Evolutionary conservation across 2,113 vertebrate species (phyloP).

Genomic region (Laterallus jamaicensis): DNA sequence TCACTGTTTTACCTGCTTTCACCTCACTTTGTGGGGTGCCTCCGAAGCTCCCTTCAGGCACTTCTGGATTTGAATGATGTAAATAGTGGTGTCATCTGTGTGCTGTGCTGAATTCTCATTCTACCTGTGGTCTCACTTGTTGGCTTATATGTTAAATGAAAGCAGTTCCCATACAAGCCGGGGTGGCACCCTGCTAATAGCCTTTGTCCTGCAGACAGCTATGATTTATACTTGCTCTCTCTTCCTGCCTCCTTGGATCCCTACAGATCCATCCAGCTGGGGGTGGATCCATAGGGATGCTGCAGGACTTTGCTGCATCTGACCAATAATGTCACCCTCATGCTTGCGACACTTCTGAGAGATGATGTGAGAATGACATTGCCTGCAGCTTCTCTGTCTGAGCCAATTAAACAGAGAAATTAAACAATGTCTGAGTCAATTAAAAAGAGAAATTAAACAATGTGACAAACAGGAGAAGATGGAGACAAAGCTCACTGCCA

Average conservation of each 20-base stretch:
- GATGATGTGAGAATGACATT: conserved; percentile 14
- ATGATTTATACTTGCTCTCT: neutral
- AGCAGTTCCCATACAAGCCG: neutral
- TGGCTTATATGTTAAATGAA: neutral
- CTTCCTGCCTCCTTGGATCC: neutral
- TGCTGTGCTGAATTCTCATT: neutral
- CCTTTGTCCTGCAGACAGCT: neutral
- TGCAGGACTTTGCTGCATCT: neutral
- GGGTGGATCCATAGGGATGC: neutral
- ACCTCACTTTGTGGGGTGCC: neutral
- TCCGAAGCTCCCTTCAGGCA: neutral
- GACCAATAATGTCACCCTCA: neutral
- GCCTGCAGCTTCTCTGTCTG: conserved; percentile 61
- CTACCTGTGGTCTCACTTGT: neutral
- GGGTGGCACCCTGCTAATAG: neutral
- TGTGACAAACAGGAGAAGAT: neutral
- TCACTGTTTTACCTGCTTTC: neutral
- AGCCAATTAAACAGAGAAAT: conserved; percentile 63
- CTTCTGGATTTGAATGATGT: neutral
- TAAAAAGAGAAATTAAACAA: conserved; percentile 59
- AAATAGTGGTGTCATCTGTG: neutral
- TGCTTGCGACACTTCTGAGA: neutral
- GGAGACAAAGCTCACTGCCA: neutral
- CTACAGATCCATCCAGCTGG: neutral
- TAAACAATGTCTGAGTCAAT: conserved; percentile 59